These are phyloP conservation scores for Dicerorhinus sumatrensis DNA, from an alignment of 2,113 vertebrate species.

Conservation along the genomic window DNA sequence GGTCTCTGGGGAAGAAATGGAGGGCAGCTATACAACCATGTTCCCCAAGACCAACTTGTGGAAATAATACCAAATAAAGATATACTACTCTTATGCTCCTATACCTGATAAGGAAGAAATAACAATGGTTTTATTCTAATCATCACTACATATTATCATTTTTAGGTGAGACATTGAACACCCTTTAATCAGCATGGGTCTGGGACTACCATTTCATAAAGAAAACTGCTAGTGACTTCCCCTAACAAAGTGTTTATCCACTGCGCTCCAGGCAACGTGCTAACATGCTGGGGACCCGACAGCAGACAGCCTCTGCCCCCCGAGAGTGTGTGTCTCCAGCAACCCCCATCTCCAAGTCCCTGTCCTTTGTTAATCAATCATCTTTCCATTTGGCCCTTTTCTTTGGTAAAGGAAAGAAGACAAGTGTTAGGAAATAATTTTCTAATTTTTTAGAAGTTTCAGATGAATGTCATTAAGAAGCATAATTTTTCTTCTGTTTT, in stretches of 20 bases:
- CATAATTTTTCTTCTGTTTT: slow-evolving; percentile 20
- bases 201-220: neutral
- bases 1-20: no score
- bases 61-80: neutral
- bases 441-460: neutral
- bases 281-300: accelerated
- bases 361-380: neutral
- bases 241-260: no score
- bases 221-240: neutral
- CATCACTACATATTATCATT: neutral
- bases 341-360: neutral
- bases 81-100: no score
- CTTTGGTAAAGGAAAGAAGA: neutral
- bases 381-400: neutral
- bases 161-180: neutral
- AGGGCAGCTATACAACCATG: neutral
- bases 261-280: accelerated
- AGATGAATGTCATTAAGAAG: neutral
- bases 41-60: neutral
- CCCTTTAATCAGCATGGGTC: neutral
- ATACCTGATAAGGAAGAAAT: neutral
- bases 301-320: neutral
- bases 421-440: neutral
- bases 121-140: neutral
- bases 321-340: neutral